Evolutionary conservation across 2,888 invertebrate species (phyloP), one percentile per base, ranked within the genome.

Genomic region (Busseola fusca): DNA sequence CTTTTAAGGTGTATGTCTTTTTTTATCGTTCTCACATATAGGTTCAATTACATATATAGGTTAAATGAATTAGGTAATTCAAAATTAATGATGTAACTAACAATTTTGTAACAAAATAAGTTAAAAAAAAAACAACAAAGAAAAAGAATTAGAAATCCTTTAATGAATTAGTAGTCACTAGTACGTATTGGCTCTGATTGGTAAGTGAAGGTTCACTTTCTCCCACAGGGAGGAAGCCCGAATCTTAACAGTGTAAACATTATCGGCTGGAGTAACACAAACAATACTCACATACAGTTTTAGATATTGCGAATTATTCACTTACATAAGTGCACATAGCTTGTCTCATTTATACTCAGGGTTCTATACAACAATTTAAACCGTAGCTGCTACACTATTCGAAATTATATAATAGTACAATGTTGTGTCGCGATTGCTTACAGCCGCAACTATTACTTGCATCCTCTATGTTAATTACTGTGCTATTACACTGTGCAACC

Each of bases 361-460:
- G 16, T 34, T 52, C 12, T 2, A 3, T 18, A 14, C 40, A 42
- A 58, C 75, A 65, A 68, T 71, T 68, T 58, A 56, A 64, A 54
- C 50, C 30, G 25, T 74, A 56, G 48, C 57, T 58, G 42, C 42
- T 45, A 66, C 40, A 59, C 64, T 59, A 37, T 79, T 69, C 54
- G 30, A 72, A 65, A 57, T 70, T 54, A 66, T 72, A 66, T 59
- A 80, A 77, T 72, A 68, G 71, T 62, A 69, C 58, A 57, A 57
- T 65, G 65, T 56, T 57, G 57, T 74, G 62, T 68, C 58, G 52
- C 66, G 67, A 80, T 80, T 68, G 80, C 80, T 76, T 72, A 59
- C 72, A 62, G 25, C 70, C 69, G 7, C 67, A 63, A 56, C 69
- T 56, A 70, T 80, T 78, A 69, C 48, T 58, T 72, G 71, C 57